Conservation (phyloP, 2,113 vertebrate genomes). For the Phalacrocorax aristotelis region DNA sequence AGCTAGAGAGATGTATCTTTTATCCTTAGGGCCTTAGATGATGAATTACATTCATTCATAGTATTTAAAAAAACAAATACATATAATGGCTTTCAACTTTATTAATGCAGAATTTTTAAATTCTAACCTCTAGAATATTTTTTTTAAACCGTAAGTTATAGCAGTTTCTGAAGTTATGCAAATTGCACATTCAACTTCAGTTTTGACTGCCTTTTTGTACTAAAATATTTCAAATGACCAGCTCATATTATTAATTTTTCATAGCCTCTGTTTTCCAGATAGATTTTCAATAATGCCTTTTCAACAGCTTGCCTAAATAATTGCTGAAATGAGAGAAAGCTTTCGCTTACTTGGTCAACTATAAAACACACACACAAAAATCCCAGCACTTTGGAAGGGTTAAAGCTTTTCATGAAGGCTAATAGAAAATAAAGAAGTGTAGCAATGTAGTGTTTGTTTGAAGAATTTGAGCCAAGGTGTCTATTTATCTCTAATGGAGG, state of each 20-base stretch:
- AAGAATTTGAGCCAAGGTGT: conserved; percentile 71
- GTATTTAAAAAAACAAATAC: background rate
- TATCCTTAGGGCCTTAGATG: background rate
- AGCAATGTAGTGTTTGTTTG: conserved; percentile 46
- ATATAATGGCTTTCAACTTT: background rate
- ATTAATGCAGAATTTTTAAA: background rate
- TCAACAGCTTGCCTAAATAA: conserved; percentile 44
- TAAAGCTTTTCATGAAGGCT: conserved; percentile 48
- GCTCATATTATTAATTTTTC: background rate
- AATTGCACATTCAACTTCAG: background rate
- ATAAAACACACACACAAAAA: conserved; percentile 29
- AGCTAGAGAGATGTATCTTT: background rate
- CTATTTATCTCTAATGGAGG: conserved; percentile 69
- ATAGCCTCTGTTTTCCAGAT: background rate
- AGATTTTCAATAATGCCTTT: conserved; percentile 10
- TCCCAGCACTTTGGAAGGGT: background rate
- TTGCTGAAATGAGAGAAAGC: conserved; percentile 39
- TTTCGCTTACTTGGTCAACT: conserved; percentile 19
- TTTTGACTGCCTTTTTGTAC: background rate
- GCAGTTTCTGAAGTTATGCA: background rate
- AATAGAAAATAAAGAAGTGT: conserved; percentile 57
- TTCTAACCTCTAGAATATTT: background rate
- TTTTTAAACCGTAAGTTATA: background rate
- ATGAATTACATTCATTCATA: background rate
- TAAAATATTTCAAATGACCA: background rate